Base-by-base conservation (phyloP, 1,140 invertebrate genomes). In the Diorhabda elongata region DNA sequence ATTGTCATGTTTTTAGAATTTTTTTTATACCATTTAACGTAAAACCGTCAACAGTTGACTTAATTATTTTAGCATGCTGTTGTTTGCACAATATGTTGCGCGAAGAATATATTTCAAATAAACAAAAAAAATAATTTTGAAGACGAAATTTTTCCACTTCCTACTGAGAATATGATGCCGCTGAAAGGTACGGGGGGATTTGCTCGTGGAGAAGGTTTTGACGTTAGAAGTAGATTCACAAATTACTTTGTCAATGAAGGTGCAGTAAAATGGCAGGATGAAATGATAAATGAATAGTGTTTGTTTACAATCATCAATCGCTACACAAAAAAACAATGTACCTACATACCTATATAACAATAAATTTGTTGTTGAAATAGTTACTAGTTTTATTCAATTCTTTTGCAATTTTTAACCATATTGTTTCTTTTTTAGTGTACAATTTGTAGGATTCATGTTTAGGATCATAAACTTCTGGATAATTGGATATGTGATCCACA, bases 1-100 rank as follows among this genome's bases (percentile, higher is more conserved):
- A 82, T 69, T 74, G 72, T n/a, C 58, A 69, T 62, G 69, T 73
- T 68, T 81, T 74, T 70, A 64, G 75, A 68, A 76, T 80, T 61
- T 79, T 80, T 9, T 52, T 52, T 52, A 8, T 4, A 8, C 47
- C 4, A 9, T 3, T 52, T 52, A 52, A 52, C n/a, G 47, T 52
- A 3, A 52, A 52, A 52, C 0, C 47, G 2, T 52, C 47, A 52
- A 52, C 47, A 52, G 47, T 52, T 6, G 47, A 52, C n/a, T 9
- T 52, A 52, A 52, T 52, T 52, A 52, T 52, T 52, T 52, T 77
- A 68, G 68, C 71, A 60, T 64, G 61, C 45, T 75, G 74, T 64
- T 70, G 73, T 73, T 69, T 75, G 68, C 73, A 77, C 68, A 76
- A 76, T 65, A 61, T 73, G 56, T 61, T 73, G 45, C 69, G 66